A percentile compares a stretch with the other conserved stretches of the same genome.
Evolutionary conservation across 1,140 invertebrate species (phyloP).

Genomic region (Bombus fervidus): DNA sequence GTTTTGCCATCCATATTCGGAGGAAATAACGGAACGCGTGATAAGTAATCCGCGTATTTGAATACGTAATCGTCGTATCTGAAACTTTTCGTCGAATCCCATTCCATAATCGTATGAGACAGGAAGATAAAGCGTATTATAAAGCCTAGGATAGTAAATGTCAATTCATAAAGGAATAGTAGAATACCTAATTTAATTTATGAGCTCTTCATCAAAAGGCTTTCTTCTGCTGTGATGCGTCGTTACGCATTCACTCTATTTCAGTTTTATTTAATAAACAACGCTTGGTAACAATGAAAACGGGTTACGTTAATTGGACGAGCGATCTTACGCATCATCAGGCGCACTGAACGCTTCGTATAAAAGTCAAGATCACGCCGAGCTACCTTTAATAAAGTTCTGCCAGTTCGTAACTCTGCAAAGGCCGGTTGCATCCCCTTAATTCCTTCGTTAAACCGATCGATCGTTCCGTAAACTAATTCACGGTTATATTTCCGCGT

Average conservation of each 20-base stretch:
- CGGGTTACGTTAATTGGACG: not conserved
- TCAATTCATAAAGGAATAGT: not conserved
- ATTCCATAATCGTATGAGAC: not conserved
- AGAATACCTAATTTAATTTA: not conserved
- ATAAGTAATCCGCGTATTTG: too few species aligned
- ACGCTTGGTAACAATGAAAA: not conserved
- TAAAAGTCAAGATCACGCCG: not conserved
- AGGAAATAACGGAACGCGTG: not conserved
- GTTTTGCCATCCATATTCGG: not conserved
- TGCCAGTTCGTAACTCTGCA: constrained; percentile 11
- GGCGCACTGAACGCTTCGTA: too few species aligned
- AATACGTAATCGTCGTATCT: too few species aligned
- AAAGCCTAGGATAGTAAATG: not conserved
- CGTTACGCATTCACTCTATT: not conserved
- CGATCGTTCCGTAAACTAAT: constrained; percentile 66
- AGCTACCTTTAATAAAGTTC: not conserved
- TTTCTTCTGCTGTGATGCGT: not conserved
- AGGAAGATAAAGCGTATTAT: not conserved
- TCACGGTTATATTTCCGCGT: constrained; percentile 54
- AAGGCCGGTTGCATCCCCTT: constrained; percentile 27
- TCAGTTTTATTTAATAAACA: not conserved
- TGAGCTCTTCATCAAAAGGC: not conserved
- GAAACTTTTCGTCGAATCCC: not conserved
- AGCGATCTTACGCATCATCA: not conserved
- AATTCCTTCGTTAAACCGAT: constrained; percentile 60